Evolutionary conservation across 2,113 vertebrate genomes (phyloP), one percentile per base, ranked within the genome.

Genomic region (Callospermophilus lateralis): DNA sequence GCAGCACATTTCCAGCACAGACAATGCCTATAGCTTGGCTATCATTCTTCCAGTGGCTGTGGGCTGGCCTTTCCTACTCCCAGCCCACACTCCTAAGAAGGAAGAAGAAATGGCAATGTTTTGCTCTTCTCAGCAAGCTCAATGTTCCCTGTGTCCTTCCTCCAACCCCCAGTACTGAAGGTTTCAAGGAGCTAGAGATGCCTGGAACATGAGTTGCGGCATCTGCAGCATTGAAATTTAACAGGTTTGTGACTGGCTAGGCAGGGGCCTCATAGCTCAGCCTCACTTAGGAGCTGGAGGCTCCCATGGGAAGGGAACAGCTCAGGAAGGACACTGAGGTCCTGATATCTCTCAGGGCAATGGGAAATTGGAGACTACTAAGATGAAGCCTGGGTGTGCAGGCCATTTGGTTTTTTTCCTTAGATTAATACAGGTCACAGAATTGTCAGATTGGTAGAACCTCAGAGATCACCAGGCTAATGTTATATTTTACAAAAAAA

Each of bases 1-100:
- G 85, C 34, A 81, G 65, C 85, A 65, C 73, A 37, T 79, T 79
- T 83, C 65, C 83, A 48, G 32, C 32, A 55, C 26, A 89, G 86
- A 97, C 93, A 97, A 93, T 84, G 92, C 84, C 32, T 9, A 37
- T 1, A 26, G 37, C 70, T 83, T 70, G 63, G 48, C 61, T 20
- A 68, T 74, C 73, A 48, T 61, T 48, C 70, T 80, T 39, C 42
- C 55, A 48, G 89, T 6, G 67, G 42, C 68, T 32, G 37, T 26
- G 63, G 76, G 68, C 61, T 15, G 85, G 85, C 61, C 77, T 76
- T 89, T 63, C 34, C 34, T 37, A 81, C 28, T 72, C 80, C 63
- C 73, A 96, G 88, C 80, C 81, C 85, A 87, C 28, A 83, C 67
- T 84, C 70, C 53, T 55, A 39, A 73, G 89, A 86, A 45, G 32